phyloP scores from a whole-genome alignment of 2,797 vertebrate genomes.

The Cynodonichthys magdalenae region DNA sequence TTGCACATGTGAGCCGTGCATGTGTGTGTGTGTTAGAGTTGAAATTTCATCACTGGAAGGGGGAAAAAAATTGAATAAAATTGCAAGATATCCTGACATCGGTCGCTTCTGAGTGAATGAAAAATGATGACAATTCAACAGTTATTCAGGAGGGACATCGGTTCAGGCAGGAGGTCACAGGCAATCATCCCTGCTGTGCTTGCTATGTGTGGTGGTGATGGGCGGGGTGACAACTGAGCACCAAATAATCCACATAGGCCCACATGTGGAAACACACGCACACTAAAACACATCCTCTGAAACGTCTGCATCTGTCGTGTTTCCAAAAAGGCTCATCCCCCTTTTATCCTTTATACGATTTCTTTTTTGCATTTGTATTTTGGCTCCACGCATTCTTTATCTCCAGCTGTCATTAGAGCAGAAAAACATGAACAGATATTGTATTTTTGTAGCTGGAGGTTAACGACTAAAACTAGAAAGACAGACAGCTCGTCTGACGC shows the following conservation, averaged over 20 bases:
- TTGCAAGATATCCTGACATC: conserved; percentile 47
- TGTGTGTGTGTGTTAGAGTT: conserved; percentile 19
- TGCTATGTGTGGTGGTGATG: not conserved
- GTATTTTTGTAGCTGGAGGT: conserved; percentile 43
- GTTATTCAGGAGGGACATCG: conserved; percentile 74
- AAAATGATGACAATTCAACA: conserved; percentile 78
- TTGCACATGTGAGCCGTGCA: not conserved
- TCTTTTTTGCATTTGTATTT: conserved; percentile 52
- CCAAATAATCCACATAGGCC: conserved; percentile 60
- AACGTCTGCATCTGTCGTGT: conserved; percentile 67
- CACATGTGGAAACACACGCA: conserved; percentile 44
- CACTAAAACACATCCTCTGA: conserved; percentile 47
- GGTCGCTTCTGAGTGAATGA: conserved; percentile 67
- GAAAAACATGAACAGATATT: conserved; percentile 47
- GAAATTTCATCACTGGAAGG: conserved; percentile 62
- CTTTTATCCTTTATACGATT: conserved; percentile 40
- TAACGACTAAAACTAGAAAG: conserved; percentile 41
- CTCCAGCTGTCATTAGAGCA: conserved; percentile 65
- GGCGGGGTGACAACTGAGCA: conserved; percentile 54
- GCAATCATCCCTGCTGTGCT: conserved; percentile 71
- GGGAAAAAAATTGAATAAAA: conserved; percentile 43
- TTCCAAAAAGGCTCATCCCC: conserved; percentile 62
- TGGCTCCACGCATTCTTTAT: conserved; percentile 58
- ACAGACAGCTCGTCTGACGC: conserved; percentile 61
- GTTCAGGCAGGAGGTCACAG: conserved; percentile 76